Conservation (phyloP, 2,888 invertebrate genomes). For the Charanyca ferruginea region DNA sequence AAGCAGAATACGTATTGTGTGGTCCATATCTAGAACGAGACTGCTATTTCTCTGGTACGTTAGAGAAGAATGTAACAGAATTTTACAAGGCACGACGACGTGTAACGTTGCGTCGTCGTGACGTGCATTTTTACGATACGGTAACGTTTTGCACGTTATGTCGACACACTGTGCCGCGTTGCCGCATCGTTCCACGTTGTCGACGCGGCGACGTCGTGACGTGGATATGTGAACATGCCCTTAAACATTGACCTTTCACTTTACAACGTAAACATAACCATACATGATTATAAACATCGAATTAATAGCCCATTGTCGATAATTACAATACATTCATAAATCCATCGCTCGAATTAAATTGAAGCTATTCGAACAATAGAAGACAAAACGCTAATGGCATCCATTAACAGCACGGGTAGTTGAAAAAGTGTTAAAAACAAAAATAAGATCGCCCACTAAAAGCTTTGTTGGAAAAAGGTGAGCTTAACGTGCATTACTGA, state of each 20-base stretch:
- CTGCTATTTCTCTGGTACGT: no score
- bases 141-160: no score
- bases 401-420: constrained; percentile 69
- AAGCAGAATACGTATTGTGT: no score
- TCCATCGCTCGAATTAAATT: constrained; percentile 47
- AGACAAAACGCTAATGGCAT: constrained; percentile 67
- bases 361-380: constrained; percentile 59
- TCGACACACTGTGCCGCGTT: no score
- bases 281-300: constrained; percentile 9
- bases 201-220: no score
- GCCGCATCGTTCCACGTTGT: no score
- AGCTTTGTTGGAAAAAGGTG: constrained; percentile 70
- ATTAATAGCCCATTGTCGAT: constrained; percentile 20
- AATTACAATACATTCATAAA: constrained; percentile 26
- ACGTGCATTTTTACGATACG: no score
- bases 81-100: no score
- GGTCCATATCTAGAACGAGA: no score
- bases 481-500: constrained; percentile 73
- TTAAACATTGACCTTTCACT: constrained; percentile 5
- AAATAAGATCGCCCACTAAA: constrained; percentile 71
- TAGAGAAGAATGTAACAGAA: no score
- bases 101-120: no score
- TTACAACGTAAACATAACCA: constrained; percentile 7
- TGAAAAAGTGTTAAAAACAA: constrained; percentile 70
- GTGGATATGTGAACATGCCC: no score